A percentile compares a stretch with the other conserved stretches of the same genome.
phyloP scores from a whole-genome alignment of 2,888 invertebrate species.

The Syritta pipiens region DNA sequence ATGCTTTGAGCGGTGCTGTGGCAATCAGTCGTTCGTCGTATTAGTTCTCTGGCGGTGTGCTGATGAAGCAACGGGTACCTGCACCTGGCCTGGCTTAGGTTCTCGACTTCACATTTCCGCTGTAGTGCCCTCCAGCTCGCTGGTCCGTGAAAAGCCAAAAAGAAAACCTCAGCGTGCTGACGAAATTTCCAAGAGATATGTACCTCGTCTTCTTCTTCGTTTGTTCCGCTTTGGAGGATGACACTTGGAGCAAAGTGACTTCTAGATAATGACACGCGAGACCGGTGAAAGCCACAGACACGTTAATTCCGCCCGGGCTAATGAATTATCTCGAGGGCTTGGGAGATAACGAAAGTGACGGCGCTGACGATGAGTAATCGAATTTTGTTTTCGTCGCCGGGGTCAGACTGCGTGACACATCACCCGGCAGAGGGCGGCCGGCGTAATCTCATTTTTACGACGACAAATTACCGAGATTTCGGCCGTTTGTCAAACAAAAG shows the following conservation, averaged over 20 bases:
- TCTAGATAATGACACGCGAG: slow-evolving; percentile 27
- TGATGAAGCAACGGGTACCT: not conserved
- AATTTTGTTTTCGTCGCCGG: no score
- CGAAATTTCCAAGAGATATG: slow-evolving; percentile 9
- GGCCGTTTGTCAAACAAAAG: slow-evolving; percentile 12
- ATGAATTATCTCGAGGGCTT: no score
- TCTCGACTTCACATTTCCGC: slow-evolving; percentile 17
- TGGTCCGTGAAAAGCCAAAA: slow-evolving; percentile 4
- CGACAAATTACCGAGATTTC: not conserved
- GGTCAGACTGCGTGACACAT: slow-evolving; percentile 4
- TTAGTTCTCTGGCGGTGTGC: not conserved
- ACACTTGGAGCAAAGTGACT: slow-evolving; percentile 43
- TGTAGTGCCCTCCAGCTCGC: not conserved
- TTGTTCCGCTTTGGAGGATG: slow-evolving; percentile 47
- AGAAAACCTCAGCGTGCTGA: not conserved
- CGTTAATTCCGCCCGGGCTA: not conserved
- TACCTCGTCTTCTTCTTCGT: slow-evolving; percentile 7
- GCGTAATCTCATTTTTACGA: slow-evolving; percentile 15
- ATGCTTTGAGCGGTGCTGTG: not conserved
- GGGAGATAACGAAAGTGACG: no score
- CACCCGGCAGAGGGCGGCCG: not conserved
- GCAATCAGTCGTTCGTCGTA: slow-evolving; percentile 15
- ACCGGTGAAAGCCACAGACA: not conserved
- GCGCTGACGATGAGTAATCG: not conserved
- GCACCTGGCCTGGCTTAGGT: not conserved